Evolutionary conservation across 64 coral and sea anemone genomes (phyloP), one percentile per base, ranked within the genome.

Genomic region (Porites lutea): DNA sequence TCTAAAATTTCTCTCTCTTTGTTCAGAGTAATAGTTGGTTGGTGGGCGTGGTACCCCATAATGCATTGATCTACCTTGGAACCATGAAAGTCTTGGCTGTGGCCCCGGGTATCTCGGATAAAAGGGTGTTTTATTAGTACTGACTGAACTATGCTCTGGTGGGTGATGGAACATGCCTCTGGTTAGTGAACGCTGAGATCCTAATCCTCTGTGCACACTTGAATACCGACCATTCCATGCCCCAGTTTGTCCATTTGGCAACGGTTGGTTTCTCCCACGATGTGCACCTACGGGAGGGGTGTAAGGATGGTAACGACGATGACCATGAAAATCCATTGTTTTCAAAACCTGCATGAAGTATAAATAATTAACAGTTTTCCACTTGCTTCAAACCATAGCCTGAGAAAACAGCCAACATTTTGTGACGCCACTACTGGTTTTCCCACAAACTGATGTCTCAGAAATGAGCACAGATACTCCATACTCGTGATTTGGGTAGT

Each of bases 1-100:
- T 55, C 53, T 55, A 7, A 55, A 55, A 55, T 55, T 55, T 55
- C 53, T 5, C 11, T 55, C 53, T 55, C 53, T 75, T 75, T 37
- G 27, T 37, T 75, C 13, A 75, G 15, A 49, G 73, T 75, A 75
- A 68, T 51, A 63, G 47, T 53, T 54, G 50, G 75, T 55, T 78
- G 75, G 50, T 78, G 75, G 49, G 49, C 49, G 50, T 54, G 75
- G 75, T 55, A 51, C 50, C 16, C 75, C 75, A 78, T 78, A 78
- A 78, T 84, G 45, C 61, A 84, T 84, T 49, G 43, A 65, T 84
- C 81, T 84, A 68, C 81, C 81, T 84, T 48, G 62, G 81, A 51
- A 68, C 61, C 63, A 68, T n/a, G 44, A 21, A 11, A 63, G 18
- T 52, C 63, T 68, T 84, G 19, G 61, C 10, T 67, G 81, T 51